Conservation (phyloP, 2,797 vertebrate species). For the Spondyliosoma cantharus region DNA sequence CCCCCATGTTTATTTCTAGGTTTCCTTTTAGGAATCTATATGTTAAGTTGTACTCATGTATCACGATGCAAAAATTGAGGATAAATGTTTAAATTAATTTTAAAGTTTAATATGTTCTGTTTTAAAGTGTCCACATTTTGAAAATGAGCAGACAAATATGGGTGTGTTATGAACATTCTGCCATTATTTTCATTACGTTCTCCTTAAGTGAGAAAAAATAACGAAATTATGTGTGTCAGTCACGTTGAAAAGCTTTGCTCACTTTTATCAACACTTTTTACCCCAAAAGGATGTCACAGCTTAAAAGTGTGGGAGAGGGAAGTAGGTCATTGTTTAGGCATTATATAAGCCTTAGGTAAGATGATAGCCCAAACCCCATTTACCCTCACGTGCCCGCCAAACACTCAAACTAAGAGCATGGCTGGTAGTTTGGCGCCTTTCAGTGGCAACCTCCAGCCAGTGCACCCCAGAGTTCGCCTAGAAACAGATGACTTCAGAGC, state of each 20-base stretch:
- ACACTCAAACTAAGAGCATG: constrained; percentile 15
- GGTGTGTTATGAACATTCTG: constrained; percentile 1
- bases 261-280: constrained; percentile 12
- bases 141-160: neutral
- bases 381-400: constrained; percentile 61
- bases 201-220: neutral
- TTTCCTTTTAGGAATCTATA: neutral
- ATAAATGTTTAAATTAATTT: no score
- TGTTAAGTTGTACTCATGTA: neutral
- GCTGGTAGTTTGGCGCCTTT: constrained; percentile 36
- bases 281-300: constrained; percentile 47
- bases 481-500: constrained; percentile 35
- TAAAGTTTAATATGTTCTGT: neutral
- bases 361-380: constrained; percentile 62
- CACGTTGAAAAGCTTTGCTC: constrained; percentile 23
- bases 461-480: neutral
- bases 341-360: constrained; percentile 72
- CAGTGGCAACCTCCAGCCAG: neutral
- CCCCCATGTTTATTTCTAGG: neutral
- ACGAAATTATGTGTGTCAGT: constrained; percentile 48
- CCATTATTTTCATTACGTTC: constrained; percentile 7
- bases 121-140: neutral
- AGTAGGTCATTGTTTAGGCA: constrained; percentile 76
- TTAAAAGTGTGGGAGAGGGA: constrained; percentile 50
- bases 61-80: constrained; percentile 3